Conservation (phyloP, 2,113 vertebrate species). For the Chamaetylas fuelleborni region DNA sequence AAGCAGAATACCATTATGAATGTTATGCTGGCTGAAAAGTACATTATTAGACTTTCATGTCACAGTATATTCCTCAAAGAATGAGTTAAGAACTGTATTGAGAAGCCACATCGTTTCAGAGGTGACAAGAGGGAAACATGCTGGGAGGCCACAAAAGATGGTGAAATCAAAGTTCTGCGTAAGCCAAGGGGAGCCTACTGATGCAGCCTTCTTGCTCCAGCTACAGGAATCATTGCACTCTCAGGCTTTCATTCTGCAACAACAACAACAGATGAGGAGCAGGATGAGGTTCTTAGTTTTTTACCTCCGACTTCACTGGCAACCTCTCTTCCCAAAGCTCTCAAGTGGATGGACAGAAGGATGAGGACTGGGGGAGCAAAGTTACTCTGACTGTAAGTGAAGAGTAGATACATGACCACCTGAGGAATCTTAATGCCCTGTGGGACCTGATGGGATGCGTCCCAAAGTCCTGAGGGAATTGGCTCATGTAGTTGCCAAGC, state of each 20-base stretch:
- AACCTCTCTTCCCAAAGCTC: background rate
- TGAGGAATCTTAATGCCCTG: background rate
- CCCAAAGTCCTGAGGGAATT: background rate
- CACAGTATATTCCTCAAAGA: conserved; percentile 3
- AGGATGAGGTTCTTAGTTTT: background rate
- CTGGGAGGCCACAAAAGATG: background rate
- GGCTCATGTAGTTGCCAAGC: background rate
- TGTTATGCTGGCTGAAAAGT: background rate
- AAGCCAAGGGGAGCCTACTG: background rate
- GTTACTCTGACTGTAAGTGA: background rate
- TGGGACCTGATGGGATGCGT: background rate
- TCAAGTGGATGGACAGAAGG: background rate
- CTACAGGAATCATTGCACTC: background rate
- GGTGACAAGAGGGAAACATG: conserved; percentile 6
- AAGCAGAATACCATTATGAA: background rate
- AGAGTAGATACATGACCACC: background rate
- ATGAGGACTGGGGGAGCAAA: background rate
- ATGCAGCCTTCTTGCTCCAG: background rate
- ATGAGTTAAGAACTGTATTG: conserved; percentile 2
- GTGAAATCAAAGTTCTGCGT: background rate
- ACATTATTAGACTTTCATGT: background rate
- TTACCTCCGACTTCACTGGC: background rate
- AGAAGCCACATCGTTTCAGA: background rate
- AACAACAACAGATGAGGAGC: background rate
- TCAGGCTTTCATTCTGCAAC: background rate